phyloP scores from a whole-genome alignment of 1,140 invertebrate species.

The Caenorhabditis briggsae region DNA sequence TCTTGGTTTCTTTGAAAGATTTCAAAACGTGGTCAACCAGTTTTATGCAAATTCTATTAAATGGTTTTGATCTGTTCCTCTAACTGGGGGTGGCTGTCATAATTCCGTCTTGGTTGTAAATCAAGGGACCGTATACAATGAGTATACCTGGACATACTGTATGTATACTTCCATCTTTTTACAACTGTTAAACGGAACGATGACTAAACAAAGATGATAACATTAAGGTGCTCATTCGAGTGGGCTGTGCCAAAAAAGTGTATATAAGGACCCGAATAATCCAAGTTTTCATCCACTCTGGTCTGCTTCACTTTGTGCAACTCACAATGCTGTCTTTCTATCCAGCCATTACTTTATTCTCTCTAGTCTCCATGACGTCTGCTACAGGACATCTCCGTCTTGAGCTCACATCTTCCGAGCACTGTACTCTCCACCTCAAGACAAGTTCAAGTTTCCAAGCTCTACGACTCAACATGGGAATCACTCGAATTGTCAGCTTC shows the following conservation, averaged over 20 bases:
- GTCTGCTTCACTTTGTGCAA: neutral
- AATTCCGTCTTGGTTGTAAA: too few species aligned
- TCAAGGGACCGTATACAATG: too few species aligned
- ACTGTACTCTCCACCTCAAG: neutral
- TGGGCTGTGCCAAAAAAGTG: neutral
- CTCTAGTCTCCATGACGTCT: neutral
- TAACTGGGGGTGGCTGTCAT: too few species aligned
- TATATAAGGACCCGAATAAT: neutral
- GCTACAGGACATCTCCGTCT: slow-evolving; percentile 14
- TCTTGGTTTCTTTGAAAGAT: too few species aligned
- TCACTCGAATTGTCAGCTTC: neutral
- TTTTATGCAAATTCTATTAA: too few species aligned
- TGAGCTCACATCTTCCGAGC: neutral
- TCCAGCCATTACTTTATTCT: neutral
- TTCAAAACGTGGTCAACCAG: too few species aligned
- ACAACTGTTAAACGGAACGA: neutral
- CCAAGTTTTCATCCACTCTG: neutral
- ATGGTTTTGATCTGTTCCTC: too few species aligned
- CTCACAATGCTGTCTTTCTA: slow-evolving; percentile 4
- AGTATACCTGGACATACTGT: neutral
- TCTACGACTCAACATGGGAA: neutral
- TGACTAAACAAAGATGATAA: neutral
- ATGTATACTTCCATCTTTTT: neutral
- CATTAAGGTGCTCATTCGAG: too few species aligned
- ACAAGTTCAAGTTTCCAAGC: neutral